These are phyloP conservation scores for Pandemis cinnamomeana DNA, from an alignment of 2,888 invertebrate genomes.

Conservation along the genomic window DNA sequence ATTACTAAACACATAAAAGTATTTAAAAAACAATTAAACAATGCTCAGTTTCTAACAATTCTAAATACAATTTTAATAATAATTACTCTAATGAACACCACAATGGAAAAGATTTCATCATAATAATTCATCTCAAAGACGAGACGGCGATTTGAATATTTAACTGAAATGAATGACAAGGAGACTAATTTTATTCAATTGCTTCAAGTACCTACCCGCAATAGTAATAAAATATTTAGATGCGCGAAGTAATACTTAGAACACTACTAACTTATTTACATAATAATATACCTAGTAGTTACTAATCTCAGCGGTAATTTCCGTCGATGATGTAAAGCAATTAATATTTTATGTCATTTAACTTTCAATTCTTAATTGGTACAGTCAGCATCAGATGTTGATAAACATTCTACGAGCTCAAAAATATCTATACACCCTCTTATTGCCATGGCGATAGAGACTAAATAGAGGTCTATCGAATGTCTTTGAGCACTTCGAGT, in stretches of 20 bases:
- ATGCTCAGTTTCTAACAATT: neutral
- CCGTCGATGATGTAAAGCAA: neutral
- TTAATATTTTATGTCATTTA: neutral
- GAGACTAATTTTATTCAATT: conserved; percentile 5
- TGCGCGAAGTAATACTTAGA: neutral
- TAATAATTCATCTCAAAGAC: neutral
- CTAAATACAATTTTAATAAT: neutral
- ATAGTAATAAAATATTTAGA: neutral
- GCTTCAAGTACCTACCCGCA: neutral
- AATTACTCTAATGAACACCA: conserved; percentile 35
- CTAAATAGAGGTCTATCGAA: too few species aligned
- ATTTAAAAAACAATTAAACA: neutral
- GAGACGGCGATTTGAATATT: neutral
- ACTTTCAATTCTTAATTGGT: too few species aligned
- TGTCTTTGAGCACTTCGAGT: too few species aligned
- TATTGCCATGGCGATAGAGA: too few species aligned
- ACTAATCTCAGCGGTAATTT: neutral
- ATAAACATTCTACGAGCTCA: too few species aligned
- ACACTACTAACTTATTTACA: neutral
- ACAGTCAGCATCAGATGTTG: too few species aligned
- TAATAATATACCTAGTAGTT: too few species aligned
- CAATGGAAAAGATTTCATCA: conserved; percentile 24
- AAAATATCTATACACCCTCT: too few species aligned
- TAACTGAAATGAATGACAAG: neutral
- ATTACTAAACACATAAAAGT: too few species aligned